These are phyloP conservation scores for Macquaria australasica DNA, from an alignment of 2,113 vertebrate species.

Conservation along the genomic window DNA sequence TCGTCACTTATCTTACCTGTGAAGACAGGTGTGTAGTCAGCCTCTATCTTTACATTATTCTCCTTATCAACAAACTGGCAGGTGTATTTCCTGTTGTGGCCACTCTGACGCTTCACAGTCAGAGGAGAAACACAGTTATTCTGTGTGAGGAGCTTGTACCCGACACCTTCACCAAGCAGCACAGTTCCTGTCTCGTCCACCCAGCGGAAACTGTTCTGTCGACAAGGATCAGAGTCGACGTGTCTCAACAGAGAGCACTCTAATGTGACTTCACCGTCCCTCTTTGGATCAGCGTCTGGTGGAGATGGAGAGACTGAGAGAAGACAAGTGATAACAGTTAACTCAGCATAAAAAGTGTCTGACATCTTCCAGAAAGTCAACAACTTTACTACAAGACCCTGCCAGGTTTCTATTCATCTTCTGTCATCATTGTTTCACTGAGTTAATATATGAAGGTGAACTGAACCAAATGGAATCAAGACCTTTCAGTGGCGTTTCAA, in stretches of 20 bases:
- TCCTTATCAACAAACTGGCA: slow-evolving; percentile 11
- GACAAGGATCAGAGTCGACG: accelerated
- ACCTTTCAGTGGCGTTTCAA: not conserved
- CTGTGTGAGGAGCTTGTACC: accelerated
- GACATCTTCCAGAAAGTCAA: too few relatives aligned
- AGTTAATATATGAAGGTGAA: not conserved
- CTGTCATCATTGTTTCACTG: not conserved
- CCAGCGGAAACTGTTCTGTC: not conserved
- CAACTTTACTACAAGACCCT: not conserved
- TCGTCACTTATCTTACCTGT: not conserved
- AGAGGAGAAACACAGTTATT: not conserved
- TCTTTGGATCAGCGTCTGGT: not conserved
- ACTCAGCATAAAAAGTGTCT: not conserved
- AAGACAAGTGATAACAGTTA: not conserved
- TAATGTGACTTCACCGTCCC: not conserved
- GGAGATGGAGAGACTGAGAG: slow-evolving; percentile 42
- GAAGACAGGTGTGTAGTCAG: slow-evolving; percentile 11
- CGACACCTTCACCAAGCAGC: not conserved
- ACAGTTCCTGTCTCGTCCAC: slow-evolving; percentile 12
- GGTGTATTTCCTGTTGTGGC: slow-evolving; percentile 19
- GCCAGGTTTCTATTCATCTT: not conserved
- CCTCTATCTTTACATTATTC: not conserved
- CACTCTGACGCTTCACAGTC: slow-evolving; percentile 23
- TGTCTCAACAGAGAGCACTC: slow-evolving; percentile 26
- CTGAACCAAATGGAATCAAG: not conserved